Conservation (phyloP, 2,797 vertebrate species). For the Pseudochromis fuscus region DNA sequence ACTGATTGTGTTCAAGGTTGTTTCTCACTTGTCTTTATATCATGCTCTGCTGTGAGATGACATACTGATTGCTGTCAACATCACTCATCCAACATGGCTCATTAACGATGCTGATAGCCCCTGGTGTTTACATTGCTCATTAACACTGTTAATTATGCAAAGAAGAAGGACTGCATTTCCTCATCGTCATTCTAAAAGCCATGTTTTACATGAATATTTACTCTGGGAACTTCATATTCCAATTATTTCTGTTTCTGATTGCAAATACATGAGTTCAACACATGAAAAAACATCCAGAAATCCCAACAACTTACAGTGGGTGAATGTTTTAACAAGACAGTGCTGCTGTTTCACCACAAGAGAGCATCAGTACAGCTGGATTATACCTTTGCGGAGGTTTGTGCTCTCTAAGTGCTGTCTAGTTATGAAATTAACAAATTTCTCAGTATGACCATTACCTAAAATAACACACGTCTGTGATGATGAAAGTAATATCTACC, state of each 20-base stretch:
- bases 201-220: no score
- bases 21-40: conserved; percentile 22
- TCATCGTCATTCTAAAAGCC: background rate
- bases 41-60: conserved; percentile 14
- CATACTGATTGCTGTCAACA: conserved; percentile 9
- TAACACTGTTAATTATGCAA: conserved; percentile 7
- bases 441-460: no score
- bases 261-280: no score
- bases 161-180: background rate
- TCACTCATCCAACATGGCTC: conserved; percentile 16
- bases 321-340: no score
- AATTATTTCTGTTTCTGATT: no score
- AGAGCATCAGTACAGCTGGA: no score
- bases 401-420: no score
- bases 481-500: background rate
- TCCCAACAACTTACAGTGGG: no score
- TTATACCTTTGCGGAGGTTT: no score
- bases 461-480: background rate
- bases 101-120: conserved; percentile 6
- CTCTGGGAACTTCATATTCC: no score
- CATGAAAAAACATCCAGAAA: no score
- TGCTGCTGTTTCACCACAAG: no score
- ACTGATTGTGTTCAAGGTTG: conserved; percentile 25
- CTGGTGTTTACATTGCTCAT: conserved; percentile 7
- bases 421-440: background rate